Evolutionary conservation across 2,113 vertebrate genomes (phyloP), one percentile per base, ranked within the genome.

Genomic region (Podarcis muralis): DNA sequence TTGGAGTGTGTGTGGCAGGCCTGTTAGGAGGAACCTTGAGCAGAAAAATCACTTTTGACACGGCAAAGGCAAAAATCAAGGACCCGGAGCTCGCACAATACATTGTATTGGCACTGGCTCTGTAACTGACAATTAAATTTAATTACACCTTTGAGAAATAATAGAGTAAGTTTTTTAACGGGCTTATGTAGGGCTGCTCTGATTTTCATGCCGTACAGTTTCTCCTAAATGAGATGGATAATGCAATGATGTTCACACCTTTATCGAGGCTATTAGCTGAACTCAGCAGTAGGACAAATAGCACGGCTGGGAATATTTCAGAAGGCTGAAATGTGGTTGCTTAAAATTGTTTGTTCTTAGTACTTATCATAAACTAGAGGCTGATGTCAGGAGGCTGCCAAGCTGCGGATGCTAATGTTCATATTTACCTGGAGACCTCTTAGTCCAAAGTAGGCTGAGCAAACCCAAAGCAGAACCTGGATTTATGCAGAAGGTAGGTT

Each of bases 111-210:
- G 37, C 66, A n/a, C 81, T 40, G 84, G 84, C 71, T 86, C 9
- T 2, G 12, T 92, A 95, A 96, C 85, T 92, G 93, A 78, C 90
- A 89, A 94, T 94, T 93, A 92, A 78, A 92, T 90, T 88, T 95
- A 94, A 96, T 92, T 91, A 89, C 85, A 90, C 91, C 92, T 92
- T 87, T 48, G 91, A 92, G 94, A 92, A 93, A 94, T 94, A 91
- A 92, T 75, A 91, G 91, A 0, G 22, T 82, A 57, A 1, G 32
- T 66, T 83, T 71, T 79, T 84, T 87, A 86, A 94, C 18, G 82
- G 88, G 89, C 53, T 92, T 88, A 87, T 83, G 87, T 93, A 91
- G 75, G 87, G 83, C 0, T 0, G 88, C 85, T 89, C 0, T 6
- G 90, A 84, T 74, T 91, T 78, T 75, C 90, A 89, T 68, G 37